Evolutionary conservation across 1,140 invertebrate genomes (phyloP).

Genomic region (Brachionus manjavacas): DNA sequence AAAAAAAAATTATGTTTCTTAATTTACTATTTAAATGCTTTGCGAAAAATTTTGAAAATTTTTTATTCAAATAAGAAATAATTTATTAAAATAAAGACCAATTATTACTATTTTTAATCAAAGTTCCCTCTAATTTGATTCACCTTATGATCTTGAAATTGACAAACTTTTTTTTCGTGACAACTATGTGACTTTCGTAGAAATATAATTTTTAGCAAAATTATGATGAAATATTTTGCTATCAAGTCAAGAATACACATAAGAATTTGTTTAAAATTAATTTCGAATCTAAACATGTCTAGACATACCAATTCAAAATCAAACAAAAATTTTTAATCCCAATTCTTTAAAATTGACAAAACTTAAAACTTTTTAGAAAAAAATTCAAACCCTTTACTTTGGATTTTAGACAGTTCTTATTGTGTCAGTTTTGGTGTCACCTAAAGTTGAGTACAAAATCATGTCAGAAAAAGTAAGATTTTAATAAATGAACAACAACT

Average conservation of each 20-base stretch:
- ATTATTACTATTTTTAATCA: not conserved
- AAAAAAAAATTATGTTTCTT: constrained; percentile 3
- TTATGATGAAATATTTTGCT: not conserved
- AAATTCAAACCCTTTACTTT: too few species aligned
- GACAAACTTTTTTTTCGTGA: not conserved
- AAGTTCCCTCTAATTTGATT: not conserved
- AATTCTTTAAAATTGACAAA: too few species aligned
- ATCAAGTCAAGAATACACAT: not conserved
- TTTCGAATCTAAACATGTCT: not conserved
- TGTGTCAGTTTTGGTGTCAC: too few species aligned
- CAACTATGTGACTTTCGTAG: not conserved
- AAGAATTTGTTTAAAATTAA: not conserved
- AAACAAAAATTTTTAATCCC: too few species aligned
- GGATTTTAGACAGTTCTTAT: too few species aligned
- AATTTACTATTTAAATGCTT: not conserved
- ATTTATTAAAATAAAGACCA: not conserved
- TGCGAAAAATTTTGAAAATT: not conserved
- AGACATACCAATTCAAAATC: too few species aligned
- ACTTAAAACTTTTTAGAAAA: too few species aligned
- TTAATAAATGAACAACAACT: too few species aligned
- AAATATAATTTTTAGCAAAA: not conserved
- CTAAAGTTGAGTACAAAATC: too few species aligned
- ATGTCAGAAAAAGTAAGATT: too few species aligned
- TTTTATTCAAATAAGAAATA: not conserved
- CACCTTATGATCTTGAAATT: not conserved